phyloP scores from a whole-genome alignment of 1,140 invertebrate species.

The Nasonia longicornis region DNA sequence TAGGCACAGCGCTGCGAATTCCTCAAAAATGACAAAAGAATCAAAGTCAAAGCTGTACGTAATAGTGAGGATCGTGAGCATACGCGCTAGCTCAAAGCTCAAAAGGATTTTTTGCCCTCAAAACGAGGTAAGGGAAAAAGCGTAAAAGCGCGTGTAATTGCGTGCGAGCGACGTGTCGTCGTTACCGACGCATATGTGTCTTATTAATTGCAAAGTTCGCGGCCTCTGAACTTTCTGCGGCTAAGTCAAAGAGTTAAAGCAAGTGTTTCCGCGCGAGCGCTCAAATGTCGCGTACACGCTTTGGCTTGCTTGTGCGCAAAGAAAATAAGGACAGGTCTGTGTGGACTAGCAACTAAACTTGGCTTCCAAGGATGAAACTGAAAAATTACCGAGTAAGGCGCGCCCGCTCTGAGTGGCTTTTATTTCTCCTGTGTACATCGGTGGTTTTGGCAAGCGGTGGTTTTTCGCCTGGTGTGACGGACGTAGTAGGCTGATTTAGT shows the following conservation, averaged over 20 bases:
- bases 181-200: not conserved
- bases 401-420: constrained; percentile 14
- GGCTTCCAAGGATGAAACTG: constrained; percentile 26
- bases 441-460: no score
- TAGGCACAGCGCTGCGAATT: not conserved
- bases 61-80: not conserved
- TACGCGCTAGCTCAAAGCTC: not conserved
- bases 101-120: not conserved
- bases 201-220: constrained; percentile 29
- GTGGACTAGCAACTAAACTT: not conserved
- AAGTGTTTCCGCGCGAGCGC: constrained; percentile 48
- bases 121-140: not conserved
- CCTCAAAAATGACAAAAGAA: not conserved
- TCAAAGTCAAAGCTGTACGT: not conserved
- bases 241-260: constrained; percentile 34
- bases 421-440: not conserved
- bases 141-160: not conserved
- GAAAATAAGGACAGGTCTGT: not conserved
- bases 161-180: not conserved
- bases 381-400: constrained; percentile 31
- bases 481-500: no score
- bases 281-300: not conserved
- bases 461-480: no score
- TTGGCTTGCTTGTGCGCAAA: not conserved
- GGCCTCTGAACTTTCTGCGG: not conserved